Base-by-base conservation (phyloP, 35 echinoderm and acorn worm species). In the Strongylocentrotus purpuratus region DNA sequence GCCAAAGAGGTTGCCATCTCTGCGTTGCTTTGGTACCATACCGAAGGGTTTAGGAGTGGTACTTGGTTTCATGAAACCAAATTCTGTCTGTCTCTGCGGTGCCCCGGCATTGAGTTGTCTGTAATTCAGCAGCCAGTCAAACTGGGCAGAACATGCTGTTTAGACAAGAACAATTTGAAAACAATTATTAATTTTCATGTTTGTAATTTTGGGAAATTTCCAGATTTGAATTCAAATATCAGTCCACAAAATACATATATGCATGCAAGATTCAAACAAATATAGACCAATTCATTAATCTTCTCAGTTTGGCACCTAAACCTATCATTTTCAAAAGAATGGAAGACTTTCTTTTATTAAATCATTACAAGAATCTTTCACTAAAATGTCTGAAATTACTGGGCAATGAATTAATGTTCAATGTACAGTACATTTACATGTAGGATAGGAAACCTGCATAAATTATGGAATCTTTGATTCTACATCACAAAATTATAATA, bases 121-220 rank as follows among this genome's bases (percentile, higher is more conserved):
- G 32, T 46, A 45, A 17, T 45, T 46, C 87, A 18, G 12, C 33
- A 89, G 33, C 91, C 91, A 93, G 91, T 58, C 91, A 58, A 93
- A 93, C 48, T 93, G 91, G n/a, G 91, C 91, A 58, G 91, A 93
- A 58, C 91, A 93, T 47, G 91, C 91, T 93, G 91, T 47, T 10
- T 11, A 45, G 87, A 89, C 12, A 89, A 33, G 45, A 33, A 89
- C 7, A 78, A 78, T 28, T n/a, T 28, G 25, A 25, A 70, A 70
- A 70, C 18, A 70, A 70, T 8, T 78, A 22, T 28, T n/a, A 22
- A 7, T n/a, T 78, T 78, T 3, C 11, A 55, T 55, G 18, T 1
- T 4, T 0, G 65, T 78, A 78, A 7, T 59, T 58, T 58, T 12
- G 52, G 7, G 11, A 59, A 59, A 13, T 11, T 59, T 41, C 35